phyloP scores from a whole-genome alignment of 2,888 invertebrate genomes.

The Hydropsyche betteni region DNA sequence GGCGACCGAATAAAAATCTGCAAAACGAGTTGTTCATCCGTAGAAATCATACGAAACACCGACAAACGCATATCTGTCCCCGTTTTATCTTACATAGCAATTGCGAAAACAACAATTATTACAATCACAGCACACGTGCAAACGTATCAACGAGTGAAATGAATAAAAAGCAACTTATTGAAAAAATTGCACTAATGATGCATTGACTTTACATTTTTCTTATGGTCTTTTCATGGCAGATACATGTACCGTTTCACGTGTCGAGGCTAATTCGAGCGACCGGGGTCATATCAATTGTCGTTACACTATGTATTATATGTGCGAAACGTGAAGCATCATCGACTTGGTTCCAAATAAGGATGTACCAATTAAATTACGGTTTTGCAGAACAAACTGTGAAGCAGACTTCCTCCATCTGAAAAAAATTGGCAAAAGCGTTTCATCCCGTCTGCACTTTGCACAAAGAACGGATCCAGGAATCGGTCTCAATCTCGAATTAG shows the following conservation, averaged over 20 bases:
- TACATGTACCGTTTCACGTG: background rate
- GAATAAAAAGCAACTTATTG: too few relatives aligned
- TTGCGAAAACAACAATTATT: too few relatives aligned
- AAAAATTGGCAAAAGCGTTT: background rate
- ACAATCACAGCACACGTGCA: too few relatives aligned
- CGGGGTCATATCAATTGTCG: constrained; percentile 29
- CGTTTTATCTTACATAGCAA: too few relatives aligned
- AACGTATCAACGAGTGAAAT: too few relatives aligned
- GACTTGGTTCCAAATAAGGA: constrained; percentile 12
- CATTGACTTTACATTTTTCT: background rate
- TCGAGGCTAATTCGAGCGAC: background rate
- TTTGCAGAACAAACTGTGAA: constrained; percentile 5
- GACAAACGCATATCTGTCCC: too few relatives aligned
- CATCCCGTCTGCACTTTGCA: constrained; percentile 4
- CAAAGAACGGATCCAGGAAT: too few relatives aligned
- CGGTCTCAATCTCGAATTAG: too few relatives aligned
- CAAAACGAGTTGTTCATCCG: too few relatives aligned
- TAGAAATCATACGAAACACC: too few relatives aligned
- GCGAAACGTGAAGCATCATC: background rate
- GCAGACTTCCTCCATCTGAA: constrained; percentile 1
- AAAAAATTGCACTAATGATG: too few relatives aligned
- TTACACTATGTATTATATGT: background rate
- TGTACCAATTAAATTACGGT: constrained; percentile 27
- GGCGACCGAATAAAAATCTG: too few relatives aligned
- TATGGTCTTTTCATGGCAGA: background rate